Base-by-base conservation (phyloP, 2,797 vertebrate genomes). In the Lophius americanus region DNA sequence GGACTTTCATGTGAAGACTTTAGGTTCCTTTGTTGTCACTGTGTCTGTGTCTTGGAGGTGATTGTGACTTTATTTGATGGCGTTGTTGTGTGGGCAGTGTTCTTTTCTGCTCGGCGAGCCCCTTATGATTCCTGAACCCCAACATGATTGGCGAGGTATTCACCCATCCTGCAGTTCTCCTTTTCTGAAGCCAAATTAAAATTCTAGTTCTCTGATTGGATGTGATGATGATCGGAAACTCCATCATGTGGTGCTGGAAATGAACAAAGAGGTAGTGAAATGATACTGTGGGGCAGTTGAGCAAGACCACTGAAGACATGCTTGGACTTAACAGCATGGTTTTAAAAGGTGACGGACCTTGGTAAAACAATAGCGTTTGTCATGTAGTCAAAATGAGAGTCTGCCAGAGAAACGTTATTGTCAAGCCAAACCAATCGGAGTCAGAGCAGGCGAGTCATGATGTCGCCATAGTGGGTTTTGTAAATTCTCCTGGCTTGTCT, bases 221-320 rank as follows among this genome's bases (percentile, higher is more conserved):
- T 66, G 56, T 10, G 10, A 68, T 43, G 49, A 66, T 51, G 51
- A 60, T 51, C 43, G 52, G 14, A 73, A 64, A 64, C 66, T 61
- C 49, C 43, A 56, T 68, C 59, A 76, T 23, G 44, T 47, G 55
- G n/a, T 57, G 67, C 12, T 59, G 50, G 5, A 75, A 76, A 77
- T 68, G 7, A 81, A 43, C 50, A 73, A 39, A 37, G 51, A 51
- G 23, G 23, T 23, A 64, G 59, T 52, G 75, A 63, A 52, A 9
- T 46, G 48, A 55, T 55, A 39, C 47, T 68, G 60, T 49, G 23
- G 65, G 68, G 51, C 37, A 46, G 36, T 42, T n/a, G 4, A 55
- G 41, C 23, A 47, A 66, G 62, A 51, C 3, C 14, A 7, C 44
- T 23, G 42, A 58, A 55, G 67, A 63, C 7, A 48, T 32, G 9